Base-by-base conservation (phyloP, 2,113 vertebrate genomes). In the Labrus mixtus region DNA sequence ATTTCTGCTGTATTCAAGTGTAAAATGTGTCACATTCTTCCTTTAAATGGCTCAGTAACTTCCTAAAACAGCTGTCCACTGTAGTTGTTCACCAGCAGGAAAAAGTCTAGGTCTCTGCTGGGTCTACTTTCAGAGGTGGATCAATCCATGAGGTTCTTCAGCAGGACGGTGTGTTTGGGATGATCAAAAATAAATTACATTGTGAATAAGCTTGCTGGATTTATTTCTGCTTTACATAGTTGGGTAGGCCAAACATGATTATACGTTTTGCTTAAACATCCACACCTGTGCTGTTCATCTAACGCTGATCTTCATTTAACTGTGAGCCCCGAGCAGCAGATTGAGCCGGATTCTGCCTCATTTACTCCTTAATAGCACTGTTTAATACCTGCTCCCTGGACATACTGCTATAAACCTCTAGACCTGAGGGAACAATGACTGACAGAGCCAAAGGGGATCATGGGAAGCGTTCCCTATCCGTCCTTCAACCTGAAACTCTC, bases 361-460 rank as follows among this genome's bases (percentile, higher is more conserved):
- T 33, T 53, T 48, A 60, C 19, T 1, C 0, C 39, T 51, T 58
- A 29, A 68, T 77, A 74, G 56, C 33, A 4, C 23, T 4, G 61
- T 45, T 72, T 60, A 17, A 25, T 6, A 1, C 5, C 16, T 3
- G 4, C 36, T 54, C 19, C 46, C n/a, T 9, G 9, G 39, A 60
- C 60, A 37, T 60, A 46, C n/a, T n/a, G 62, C 55, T 54, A 63
- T 39, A 68, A 56, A 74, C 61, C 23, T 9, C 62, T 46, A 22
- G 59, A 70, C 46, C 23, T 0, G 3, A 36, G 23, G 37, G 60
- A 25, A 74, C 64, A 43, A 57, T 4, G 8, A 53, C 3, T 36
- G 3, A 0, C 3, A 0, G 9, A 53, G 60, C 68, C 53, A 64
- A 15, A 23, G n/a, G 45, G 78, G 9, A 69, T 37, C 33, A 69